A percentile compares a stretch with the other conserved stretches of the same genome.
Evolutionary conservation across 2,113 vertebrate genomes (phyloP).

Genomic region (Galbula dea): DNA sequence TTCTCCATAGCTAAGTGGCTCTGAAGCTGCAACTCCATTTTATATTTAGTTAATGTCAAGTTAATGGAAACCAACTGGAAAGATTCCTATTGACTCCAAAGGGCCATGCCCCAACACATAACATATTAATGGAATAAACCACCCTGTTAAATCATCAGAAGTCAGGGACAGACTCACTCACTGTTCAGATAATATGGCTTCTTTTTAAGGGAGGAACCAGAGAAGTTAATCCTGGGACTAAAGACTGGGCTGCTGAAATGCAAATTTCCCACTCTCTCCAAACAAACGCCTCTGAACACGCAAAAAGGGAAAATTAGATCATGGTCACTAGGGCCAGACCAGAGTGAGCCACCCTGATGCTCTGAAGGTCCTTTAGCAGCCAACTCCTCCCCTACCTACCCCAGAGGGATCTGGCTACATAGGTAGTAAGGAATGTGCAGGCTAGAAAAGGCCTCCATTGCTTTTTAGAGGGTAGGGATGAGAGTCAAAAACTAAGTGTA

Average conservation of each 20-base stretch:
- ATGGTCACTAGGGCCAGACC: background rate
- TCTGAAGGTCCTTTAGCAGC: background rate
- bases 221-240: background rate
- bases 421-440: background rate
- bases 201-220: background rate
- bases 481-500: conserved; percentile 27
- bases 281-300: background rate
- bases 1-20: background rate
- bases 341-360: background rate
- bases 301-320: background rate
- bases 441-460: background rate
- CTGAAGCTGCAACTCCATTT: background rate
- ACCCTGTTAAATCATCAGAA: background rate
- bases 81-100: background rate
- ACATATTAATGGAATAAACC: background rate
- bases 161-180: background rate
- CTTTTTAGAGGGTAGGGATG: conserved; percentile 3
- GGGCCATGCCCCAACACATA: background rate
- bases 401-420: background rate
- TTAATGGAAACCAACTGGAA: conserved; percentile 11
- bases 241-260: background rate
- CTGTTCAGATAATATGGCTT: background rate
- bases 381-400: background rate
- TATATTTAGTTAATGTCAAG: background rate
- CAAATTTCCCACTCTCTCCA: background rate